Evolutionary conservation across 2,888 invertebrate genomes (phyloP), one percentile per base, ranked within the genome.

Genomic region (Ornithoptera alexandrae): DNA sequence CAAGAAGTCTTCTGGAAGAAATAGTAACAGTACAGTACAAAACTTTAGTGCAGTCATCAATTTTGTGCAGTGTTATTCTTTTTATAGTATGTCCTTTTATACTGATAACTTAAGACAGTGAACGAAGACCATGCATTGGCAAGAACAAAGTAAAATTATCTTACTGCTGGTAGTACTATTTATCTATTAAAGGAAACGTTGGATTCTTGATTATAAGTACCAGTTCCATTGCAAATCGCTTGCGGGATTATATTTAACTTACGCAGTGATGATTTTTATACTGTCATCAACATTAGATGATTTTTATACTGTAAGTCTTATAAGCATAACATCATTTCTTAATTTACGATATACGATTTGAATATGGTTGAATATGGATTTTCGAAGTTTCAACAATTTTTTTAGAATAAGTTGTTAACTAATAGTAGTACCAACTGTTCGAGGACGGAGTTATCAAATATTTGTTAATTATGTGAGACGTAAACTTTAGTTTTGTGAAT

Each of bases 1-100:
- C 59, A 67, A 60, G 39, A 59, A 53, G 30, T 36, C 67, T 66
- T 53, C 42, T 53, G 10, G 46, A 24, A 60, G 53, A 30, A 46
- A 57, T 63, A 68, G 30, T 53, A 53, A 53, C 18, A 53, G 18
- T 53, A 7, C n/a, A 53, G n/a, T 18, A 53, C 5, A 53, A 53
- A 53, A 53, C 53, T 53, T 53, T 53, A 53, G 53, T 8, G 53
- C n/a, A 53, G n/a, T n/a, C 53, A n/a, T 53, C n/a, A 18, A 8
- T 53, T 53, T 53, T n/a, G 53, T 8, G n/a, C 53, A n/a, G n/a
- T n/a, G 53, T n/a, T 53, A n/a, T n/a, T 18, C 8, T 53, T n/a
- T 50, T 18, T 50, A 17, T 42, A 15, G 15, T 15, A 12, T 15
- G 1, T 46, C 0, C 46, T 46, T 46, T 15, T 46, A 46, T 46